These are phyloP conservation scores for Troglohyphantes excavatus DNA, from an alignment of 2,888 invertebrate genomes.

Conservation along the genomic window DNA sequence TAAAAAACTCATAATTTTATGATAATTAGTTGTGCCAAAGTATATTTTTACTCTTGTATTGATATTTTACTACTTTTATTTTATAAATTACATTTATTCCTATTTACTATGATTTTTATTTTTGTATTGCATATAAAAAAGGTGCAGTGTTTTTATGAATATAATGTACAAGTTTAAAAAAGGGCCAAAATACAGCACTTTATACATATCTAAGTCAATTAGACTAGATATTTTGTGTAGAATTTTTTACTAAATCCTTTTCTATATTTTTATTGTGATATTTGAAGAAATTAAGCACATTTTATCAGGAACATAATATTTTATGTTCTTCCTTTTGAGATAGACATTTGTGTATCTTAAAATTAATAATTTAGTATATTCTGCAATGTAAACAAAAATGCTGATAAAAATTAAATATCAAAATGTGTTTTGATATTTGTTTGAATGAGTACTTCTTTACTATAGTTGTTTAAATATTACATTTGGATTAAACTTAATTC, in stretches of 20 bases:
- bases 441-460: too few relatives aligned
- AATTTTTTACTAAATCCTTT: not conserved
- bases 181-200: not conserved
- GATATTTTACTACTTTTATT: constrained; percentile 3
- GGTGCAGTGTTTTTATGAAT: not conserved
- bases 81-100: not conserved
- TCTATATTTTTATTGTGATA: not conserved
- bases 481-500: too few relatives aligned
- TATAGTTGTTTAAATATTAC: too few relatives aligned
- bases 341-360: too few relatives aligned
- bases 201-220: not conserved
- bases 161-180: not conserved
- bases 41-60: not conserved
- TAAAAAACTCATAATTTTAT: not conserved
- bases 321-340: too few relatives aligned
- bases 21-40: not conserved
- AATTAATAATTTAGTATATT: too few relatives aligned
- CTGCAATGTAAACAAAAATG: too few relatives aligned
- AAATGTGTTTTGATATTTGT: too few relatives aligned
- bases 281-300: too few relatives aligned
- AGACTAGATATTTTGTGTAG: not conserved
- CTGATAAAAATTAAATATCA: too few relatives aligned
- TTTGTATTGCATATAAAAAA: not conserved
- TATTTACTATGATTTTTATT: not conserved
- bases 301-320: too few relatives aligned